Conservation (phyloP, 2,797 vertebrate genomes). For the Chiroxiphia lanceolata region DNA sequence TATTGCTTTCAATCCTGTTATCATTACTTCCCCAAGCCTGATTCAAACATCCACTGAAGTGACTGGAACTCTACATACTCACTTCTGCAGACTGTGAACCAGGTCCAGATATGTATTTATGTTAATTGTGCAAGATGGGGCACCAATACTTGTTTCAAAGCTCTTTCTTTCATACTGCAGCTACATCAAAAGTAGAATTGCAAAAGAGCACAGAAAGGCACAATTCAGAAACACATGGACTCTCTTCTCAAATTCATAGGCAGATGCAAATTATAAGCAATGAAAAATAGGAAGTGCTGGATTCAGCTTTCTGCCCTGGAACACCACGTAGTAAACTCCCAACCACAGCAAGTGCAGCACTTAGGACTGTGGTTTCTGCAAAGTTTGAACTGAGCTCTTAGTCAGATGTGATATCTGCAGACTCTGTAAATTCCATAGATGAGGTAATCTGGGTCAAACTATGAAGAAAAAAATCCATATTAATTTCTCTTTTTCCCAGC, state of each 20-base stretch:
- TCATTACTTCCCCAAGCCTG: not conserved
- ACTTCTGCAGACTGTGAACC: not conserved
- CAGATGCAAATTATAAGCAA: not conserved
- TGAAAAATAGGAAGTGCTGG: not conserved
- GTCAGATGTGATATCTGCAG: conserved; percentile 6
- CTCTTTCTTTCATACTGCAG: not conserved
- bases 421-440: not conserved
- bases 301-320: conserved; percentile 37
- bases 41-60: not conserved
- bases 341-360: not conserved
- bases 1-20: not conserved
- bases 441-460: not conserved
- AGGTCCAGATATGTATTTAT: not conserved
- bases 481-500: not conserved
- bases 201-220: not conserved
- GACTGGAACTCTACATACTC: not conserved
- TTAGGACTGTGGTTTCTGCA: not conserved
- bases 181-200: not conserved
- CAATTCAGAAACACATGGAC: not conserved
- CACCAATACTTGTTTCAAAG: not conserved
- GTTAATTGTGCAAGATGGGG: not conserved
- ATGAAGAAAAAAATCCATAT: not conserved
- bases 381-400: not conserved
- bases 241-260: not conserved
- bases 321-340: conserved; percentile 4